Evolutionary conservation across 1,140 invertebrate genomes (phyloP).

Genomic region (Bathynomus jamesi): DNA sequence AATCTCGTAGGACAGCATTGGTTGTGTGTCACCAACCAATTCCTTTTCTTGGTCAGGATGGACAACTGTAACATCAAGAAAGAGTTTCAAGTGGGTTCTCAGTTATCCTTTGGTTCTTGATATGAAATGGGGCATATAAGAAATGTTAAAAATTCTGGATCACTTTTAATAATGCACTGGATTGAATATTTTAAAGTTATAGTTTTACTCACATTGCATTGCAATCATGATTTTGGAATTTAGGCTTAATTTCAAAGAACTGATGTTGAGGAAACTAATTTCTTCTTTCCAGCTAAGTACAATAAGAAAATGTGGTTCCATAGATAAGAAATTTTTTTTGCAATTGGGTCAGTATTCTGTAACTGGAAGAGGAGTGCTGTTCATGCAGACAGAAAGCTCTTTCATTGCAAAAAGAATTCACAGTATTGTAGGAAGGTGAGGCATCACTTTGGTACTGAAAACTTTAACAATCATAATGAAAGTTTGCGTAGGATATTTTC

Average conservation of each 20-base stretch:
- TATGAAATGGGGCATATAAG: too few relatives aligned
- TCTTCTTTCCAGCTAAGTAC: neutral
- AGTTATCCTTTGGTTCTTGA: too few relatives aligned
- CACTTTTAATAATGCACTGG: too few relatives aligned
- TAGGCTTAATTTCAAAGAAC: too few relatives aligned
- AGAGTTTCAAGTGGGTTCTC: neutral
- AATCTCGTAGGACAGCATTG: neutral
- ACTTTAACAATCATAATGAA: too few relatives aligned
- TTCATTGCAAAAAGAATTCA: slow-evolving; percentile 14
- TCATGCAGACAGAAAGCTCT: neutral
- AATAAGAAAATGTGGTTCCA: slow-evolving; percentile 10
- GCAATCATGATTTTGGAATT: too few relatives aligned
- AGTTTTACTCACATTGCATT: too few relatives aligned
- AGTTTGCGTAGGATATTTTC: too few relatives aligned
- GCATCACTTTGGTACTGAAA: too few relatives aligned
- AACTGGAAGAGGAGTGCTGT: slow-evolving; percentile 5
- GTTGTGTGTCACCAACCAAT: slow-evolving; percentile 11
- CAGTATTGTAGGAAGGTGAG: slow-evolving; percentile 7
- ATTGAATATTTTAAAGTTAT: too few relatives aligned
- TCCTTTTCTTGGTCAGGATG: slow-evolving; percentile 4
- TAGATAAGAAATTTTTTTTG: slow-evolving; percentile 7
- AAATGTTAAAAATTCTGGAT: too few relatives aligned
- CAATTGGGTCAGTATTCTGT: neutral
- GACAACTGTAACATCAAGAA: neutral
- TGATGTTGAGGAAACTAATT: neutral